These are phyloP conservation scores for Aix galericulata DNA, from an alignment of 2,113 vertebrate genomes.

Conservation along the genomic window DNA sequence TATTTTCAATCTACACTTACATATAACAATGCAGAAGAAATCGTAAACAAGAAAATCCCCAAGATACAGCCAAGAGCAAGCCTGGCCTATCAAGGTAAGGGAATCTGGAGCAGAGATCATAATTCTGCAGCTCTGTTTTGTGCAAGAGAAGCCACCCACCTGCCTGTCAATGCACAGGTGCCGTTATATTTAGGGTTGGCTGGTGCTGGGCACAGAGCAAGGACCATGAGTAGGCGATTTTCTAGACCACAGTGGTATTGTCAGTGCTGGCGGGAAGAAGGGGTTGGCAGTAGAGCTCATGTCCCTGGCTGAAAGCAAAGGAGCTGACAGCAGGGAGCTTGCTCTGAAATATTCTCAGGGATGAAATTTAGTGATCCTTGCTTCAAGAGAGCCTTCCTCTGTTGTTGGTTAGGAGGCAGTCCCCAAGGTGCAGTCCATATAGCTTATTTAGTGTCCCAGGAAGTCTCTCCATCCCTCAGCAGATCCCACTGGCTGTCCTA, in stretches of 20 bases:
- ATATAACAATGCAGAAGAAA: conserved; percentile 17
- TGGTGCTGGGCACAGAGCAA: background rate
- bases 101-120: background rate
- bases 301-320: background rate
- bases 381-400: background rate
- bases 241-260: background rate
- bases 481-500: background rate
- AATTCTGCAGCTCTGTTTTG: background rate
- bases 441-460: background rate
- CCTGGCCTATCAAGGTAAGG: background rate
- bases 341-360: background rate
- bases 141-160: background rate
- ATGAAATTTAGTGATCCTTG: background rate
- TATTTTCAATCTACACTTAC: conserved; percentile 33
- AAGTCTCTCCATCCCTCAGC: background rate
- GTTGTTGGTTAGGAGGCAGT: too few relatives aligned
- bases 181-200: background rate
- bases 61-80: background rate
- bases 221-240: background rate
- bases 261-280: background rate
- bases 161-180: background rate
- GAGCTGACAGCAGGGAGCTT: background rate
- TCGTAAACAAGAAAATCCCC: conserved; percentile 7
- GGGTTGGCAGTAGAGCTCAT: background rate
- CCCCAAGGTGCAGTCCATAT: rapidly evolving